Evolutionary conservation across 2,888 invertebrate genomes (phyloP), one percentile per base, ranked within the genome.

Genomic region (Napeogenes inachia): DNA sequence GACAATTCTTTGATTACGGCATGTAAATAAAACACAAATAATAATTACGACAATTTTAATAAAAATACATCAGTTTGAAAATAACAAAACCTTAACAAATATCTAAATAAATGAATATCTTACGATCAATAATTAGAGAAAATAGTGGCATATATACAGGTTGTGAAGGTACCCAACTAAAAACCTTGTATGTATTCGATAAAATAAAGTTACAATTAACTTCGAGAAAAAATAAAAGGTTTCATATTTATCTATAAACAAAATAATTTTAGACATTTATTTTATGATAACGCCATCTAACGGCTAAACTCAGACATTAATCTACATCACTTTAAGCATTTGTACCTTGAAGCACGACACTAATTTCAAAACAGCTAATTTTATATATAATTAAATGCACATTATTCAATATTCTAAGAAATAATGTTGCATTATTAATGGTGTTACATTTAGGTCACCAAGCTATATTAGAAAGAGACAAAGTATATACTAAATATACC

Each of bases 41-140:
- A 30, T 33, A 56, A 56, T 59, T 62, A 56, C 59, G 54, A 21
- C 59, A 66, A 62, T 64, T 68, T 68, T 64, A 66, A 58, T 64
- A 64, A 60, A 63, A 66, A 60, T 50, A 50, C 50, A 50, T 60
- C 57, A 60, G 35, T 60, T 50, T 56, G 60, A 66, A 63, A 59
- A 58, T 46, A 63, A 63, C 60, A 60, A 61, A 60, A 60, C 12
- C 50, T 56, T 60, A 60, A 63, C 61, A 61, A 5, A 59, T 59
- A 61, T 35, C 60, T 57, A 63, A 30, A 63, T 45, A 55, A 57
- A 53, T 57, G 46, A 56, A 65, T 63, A 58, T 56, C 58, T 63
- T 56, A 64, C 21, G 30, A 30, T 53, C 21, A 33, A 53, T 60
- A 56, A 54, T 57, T 38, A 46, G 38, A 21, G 45, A 47, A 58